A percentile compares a stretch with the other conserved stretches of the same genome.
phyloP scores from a whole-genome alignment of 2,113 vertebrate genomes.

The Indri indri region DNA sequence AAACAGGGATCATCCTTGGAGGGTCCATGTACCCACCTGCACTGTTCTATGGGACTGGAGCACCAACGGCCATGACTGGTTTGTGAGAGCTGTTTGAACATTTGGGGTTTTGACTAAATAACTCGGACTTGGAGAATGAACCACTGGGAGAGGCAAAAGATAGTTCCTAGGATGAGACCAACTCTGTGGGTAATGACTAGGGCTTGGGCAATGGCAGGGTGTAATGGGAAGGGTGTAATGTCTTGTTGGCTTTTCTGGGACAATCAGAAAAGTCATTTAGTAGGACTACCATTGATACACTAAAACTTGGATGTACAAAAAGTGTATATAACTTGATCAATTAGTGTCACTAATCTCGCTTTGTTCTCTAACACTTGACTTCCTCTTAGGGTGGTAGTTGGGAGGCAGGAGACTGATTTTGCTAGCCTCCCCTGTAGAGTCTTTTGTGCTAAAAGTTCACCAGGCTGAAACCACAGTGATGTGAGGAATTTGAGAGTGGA shows the following conservation, averaged over 20 bases:
- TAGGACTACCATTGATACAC: background rate
- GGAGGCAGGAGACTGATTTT: background rate
- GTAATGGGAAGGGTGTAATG: background rate
- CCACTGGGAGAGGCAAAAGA: background rate
- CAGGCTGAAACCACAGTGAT: slow-evolving; percentile 38
- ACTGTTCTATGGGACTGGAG: background rate
- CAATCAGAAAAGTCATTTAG: background rate
- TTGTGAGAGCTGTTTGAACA: background rate
- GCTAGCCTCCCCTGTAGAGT: background rate
- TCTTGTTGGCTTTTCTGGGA: background rate
- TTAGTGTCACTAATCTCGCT: background rate
- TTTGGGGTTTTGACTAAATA: background rate
- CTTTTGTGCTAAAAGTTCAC: slow-evolving; percentile 68
- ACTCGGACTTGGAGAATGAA: background rate
- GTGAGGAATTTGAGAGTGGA: slow-evolving; percentile 2
- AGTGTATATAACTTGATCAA: background rate
- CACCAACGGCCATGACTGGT: background rate
- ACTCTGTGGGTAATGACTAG: background rate
- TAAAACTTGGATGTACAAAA: background rate
- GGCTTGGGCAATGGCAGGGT: background rate
- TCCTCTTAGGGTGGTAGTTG: background rate
- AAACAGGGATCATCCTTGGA: background rate
- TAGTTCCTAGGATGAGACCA: background rate
- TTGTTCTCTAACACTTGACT: background rate
- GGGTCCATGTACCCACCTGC: background rate